phyloP scores from a whole-genome alignment of 1,140 invertebrate genomes.

The Bombus ignitus region DNA sequence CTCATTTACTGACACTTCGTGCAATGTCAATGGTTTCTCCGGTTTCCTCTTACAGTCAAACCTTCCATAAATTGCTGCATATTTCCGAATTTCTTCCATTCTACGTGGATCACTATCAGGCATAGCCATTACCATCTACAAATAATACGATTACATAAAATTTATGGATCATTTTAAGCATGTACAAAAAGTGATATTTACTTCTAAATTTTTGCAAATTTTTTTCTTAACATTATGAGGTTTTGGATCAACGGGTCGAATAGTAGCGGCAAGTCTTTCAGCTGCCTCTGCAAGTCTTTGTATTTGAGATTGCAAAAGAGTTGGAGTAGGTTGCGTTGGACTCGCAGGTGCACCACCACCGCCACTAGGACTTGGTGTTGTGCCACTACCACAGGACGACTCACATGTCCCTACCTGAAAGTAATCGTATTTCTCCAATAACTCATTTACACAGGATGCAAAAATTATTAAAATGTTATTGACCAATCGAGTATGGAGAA shows the following conservation, averaged over 20 bases:
- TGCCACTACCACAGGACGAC: slow-evolving; percentile 79
- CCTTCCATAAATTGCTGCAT: slow-evolving; percentile 97
- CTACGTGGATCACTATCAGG: slow-evolving; percentile 92
- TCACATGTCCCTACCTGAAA: slow-evolving; percentile 79
- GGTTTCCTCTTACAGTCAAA: slow-evolving; percentile 98
- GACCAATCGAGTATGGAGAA: not conserved
- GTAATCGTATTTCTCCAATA: not conserved
- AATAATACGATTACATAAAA: not conserved
- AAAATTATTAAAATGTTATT: not conserved
- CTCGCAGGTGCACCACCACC: slow-evolving; percentile 82
- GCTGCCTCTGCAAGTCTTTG: slow-evolving; percentile 92
- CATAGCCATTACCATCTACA: slow-evolving; percentile 93
- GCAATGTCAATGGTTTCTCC: slow-evolving; percentile 96
- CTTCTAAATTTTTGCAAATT: slow-evolving; percentile 95
- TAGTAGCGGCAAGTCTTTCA: slow-evolving; percentile 90
- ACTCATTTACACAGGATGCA: not conserved
- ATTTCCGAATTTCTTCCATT: slow-evolving; percentile 97
- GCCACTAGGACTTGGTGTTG: slow-evolving; percentile 78
- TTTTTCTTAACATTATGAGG: slow-evolving; percentile 96
- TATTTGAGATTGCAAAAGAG: slow-evolving; percentile 92
- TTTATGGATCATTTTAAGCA: not conserved
- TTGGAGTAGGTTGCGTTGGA: slow-evolving; percentile 88
- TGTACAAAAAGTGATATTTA: slow-evolving; percentile 67
- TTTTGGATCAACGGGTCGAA: slow-evolving; percentile 94
- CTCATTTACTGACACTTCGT: slow-evolving; percentile 98